Evolutionary conservation across 92 coral and sea anemone species (phyloP).

Genomic region (Porites evermanni): DNA sequence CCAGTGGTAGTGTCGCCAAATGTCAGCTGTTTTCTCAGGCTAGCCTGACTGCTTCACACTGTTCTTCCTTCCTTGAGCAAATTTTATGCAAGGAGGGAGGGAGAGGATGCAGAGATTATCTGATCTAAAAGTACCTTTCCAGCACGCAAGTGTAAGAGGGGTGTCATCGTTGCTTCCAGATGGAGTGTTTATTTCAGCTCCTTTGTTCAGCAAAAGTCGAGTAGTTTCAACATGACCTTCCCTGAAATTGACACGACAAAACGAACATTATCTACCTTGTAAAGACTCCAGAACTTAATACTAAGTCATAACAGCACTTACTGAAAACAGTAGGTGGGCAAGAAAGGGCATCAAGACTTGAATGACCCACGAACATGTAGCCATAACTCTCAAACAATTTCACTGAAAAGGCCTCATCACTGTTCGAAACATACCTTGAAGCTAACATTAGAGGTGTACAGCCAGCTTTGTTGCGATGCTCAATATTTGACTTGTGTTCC

Average conservation of each 20-base stretch:
- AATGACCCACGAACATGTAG: too few species aligned
- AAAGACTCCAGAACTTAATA: background rate
- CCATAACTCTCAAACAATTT: background rate
- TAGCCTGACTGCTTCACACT: too few species aligned
- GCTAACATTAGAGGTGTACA: conserved; percentile 99
- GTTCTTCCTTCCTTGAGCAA: too few species aligned
- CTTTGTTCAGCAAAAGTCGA: conserved; percentile 81
- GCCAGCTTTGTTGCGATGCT: conserved; percentile 99
- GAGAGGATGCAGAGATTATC: too few species aligned
- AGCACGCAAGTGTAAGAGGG: conserved; percentile 98
- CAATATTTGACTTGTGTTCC: conserved; percentile 94
- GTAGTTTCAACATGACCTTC: conserved; percentile 99
- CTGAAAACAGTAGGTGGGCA: too few species aligned
- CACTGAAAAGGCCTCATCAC: background rate
- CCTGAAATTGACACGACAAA: conserved; percentile 44
- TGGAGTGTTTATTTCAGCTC: conserved; percentile 99
- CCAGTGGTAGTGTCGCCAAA: too few species aligned
- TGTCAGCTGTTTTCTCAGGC: too few species aligned
- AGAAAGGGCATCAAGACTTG: too few species aligned
- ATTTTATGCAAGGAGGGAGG: too few species aligned
- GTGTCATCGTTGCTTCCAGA: conserved; percentile 99
- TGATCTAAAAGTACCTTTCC: conserved; percentile 85
- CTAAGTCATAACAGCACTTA: too few species aligned
- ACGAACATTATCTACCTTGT: background rate
- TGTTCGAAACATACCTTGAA: conserved; percentile 74